These are phyloP conservation scores for Paracanthobrama guichenoti DNA, from an alignment of 2,113 vertebrate species.

Conservation along the genomic window DNA sequence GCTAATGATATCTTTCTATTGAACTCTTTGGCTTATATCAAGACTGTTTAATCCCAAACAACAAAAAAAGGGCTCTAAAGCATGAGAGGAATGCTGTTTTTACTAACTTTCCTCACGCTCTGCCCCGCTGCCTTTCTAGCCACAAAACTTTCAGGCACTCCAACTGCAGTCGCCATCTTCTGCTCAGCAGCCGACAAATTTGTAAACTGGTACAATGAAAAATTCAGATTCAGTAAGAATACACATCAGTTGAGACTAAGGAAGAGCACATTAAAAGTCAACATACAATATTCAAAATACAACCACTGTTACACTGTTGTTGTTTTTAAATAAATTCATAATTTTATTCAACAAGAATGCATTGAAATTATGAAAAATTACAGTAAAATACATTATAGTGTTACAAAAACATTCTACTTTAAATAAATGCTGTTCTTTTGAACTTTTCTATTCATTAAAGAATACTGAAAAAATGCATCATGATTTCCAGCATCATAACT, in stretches of 20 bases:
- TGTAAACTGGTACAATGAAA: conserved; percentile 76
- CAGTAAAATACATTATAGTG: no score
- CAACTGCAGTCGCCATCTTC: conserved; percentile 81
- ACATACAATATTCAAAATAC: neutral
- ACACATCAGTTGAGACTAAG: neutral
- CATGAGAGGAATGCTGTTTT: neutral
- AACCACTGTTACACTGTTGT: neutral
- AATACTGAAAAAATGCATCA: no score
- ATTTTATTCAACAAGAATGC: no score
- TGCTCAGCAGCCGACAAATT: conserved; percentile 84
- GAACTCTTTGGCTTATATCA: neutral
- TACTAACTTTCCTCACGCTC: conserved; percentile 83
- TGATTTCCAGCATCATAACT: no score
- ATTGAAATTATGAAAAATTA: no score
- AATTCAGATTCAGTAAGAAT: conserved; percentile 4
- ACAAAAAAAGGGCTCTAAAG: neutral
- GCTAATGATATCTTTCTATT: neutral
- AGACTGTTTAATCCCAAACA: neutral
- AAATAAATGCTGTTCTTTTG: no score
- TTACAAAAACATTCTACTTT: no score
- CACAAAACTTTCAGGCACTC: conserved; percentile 90
- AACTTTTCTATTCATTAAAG: no score
- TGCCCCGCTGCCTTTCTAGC: conserved; percentile 89
- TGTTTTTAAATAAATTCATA: no score
- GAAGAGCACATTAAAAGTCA: neutral